A percentile compares a stretch with the other conserved stretches of the same genome.
These are phyloP conservation scores for Pseudocheirus occidentalis DNA, from an alignment of 2,797 vertebrate species.

Conservation along the genomic window DNA sequence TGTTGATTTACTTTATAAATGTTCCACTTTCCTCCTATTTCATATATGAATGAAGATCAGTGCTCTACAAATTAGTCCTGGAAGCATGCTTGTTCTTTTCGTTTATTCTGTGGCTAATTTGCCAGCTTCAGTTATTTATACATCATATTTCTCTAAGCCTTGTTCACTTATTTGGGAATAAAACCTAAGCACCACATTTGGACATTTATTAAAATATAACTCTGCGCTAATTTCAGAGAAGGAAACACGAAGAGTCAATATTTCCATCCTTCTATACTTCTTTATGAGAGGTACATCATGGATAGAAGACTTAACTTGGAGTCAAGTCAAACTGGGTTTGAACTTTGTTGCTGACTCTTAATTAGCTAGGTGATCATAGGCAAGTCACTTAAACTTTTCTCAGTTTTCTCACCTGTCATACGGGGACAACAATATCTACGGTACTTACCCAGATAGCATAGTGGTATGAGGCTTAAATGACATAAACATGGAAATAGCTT, in stretches of 20 bases:
- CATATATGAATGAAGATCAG: background rate
- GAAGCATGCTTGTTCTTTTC: conserved; percentile 51
- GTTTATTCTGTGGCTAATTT: conserved; percentile 61
- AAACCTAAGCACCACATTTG: conserved; percentile 19
- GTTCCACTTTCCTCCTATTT: background rate
- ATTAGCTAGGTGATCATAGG: background rate
- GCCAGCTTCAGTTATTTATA: conserved; percentile 50
- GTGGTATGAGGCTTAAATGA: background rate
- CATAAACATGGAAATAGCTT: background rate
- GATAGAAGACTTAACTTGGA: background rate
- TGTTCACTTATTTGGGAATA: conserved; percentile 41
- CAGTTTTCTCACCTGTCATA: background rate
- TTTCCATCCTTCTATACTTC: background rate
- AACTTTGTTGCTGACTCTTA: background rate
- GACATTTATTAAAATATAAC: conserved; percentile 24
- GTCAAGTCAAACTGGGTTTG: background rate
- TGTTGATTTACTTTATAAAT: background rate
- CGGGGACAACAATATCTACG: background rate
- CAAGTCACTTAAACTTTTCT: background rate
- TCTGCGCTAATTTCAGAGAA: background rate
- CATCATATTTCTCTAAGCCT: conserved; percentile 45
- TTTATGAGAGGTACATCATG: background rate
- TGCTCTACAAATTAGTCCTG: background rate
- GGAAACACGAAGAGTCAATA: background rate
- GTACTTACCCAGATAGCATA: background rate